Evolutionary conservation across 2,797 vertebrate species (phyloP), one percentile per base, ranked within the genome.

Genomic region (Florisuga fusca): DNA sequence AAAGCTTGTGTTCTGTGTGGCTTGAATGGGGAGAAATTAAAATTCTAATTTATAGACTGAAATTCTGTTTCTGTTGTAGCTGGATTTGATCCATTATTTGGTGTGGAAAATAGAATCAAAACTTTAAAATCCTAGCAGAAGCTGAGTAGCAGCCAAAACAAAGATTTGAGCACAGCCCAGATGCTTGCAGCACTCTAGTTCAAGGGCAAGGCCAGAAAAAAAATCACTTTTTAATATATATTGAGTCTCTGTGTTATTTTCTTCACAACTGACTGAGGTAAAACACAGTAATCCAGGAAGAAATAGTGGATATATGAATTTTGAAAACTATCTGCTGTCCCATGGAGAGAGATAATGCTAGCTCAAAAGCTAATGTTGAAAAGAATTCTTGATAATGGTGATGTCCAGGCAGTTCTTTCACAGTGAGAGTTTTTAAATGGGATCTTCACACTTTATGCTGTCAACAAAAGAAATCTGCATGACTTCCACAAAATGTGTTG

Each of bases 131-230:
- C 23, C 9, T 38, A 76, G 12, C 10, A 68, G 58, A 71, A 55
- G 13, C 7, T 85, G 38, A 68, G 41, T 43, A 36, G 22, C 34
- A 46, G 33, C 46, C 55, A 75, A 48, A 18, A 33, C 2, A 48
- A 19, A 50, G 16, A 33, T 17, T n/a, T 57, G 13, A 55, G 4
- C 0, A 0, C n/a, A 7, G 25, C 14, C n/a, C 22, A 57, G 26
- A 16, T 45, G 21, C 13, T 33, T 67, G 12, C 29, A 67, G 15
- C 26, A 43, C 5, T 2, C n/a, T 38, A 31, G 26, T 57, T 18
- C 21, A 57, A 46, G 29, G 18, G 8, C 68, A 67, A 73, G 72
- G 5, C 1, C 13, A 29, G 59, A 23, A 61, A 46, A 7, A 75
- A 59, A 83, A 54, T 20, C 11, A 55, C 5, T 9, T 62, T 71